Percentiles rank a stretch among this genome's conserved stretches.
phyloP scores from a whole-genome alignment of 2,113 vertebrate genomes.

The Tyto alba region DNA sequence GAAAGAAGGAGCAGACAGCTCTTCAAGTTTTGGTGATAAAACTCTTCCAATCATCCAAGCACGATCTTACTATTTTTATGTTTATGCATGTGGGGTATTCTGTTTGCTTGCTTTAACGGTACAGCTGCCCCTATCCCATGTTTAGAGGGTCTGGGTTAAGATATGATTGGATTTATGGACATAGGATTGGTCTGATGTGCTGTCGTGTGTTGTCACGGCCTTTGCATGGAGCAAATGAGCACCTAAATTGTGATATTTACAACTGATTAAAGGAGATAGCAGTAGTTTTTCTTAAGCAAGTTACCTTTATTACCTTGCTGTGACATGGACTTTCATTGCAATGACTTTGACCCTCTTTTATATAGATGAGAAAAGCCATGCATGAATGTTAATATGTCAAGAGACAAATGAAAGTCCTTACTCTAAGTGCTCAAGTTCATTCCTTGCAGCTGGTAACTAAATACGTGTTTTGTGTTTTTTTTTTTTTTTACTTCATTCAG shows the following conservation, averaged over 20 bases:
- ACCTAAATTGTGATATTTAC: not conserved
- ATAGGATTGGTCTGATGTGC: not conserved
- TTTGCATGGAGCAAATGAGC: not conserved
- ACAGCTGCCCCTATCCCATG: not conserved
- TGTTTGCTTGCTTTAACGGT: not conserved
- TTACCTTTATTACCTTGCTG: not conserved
- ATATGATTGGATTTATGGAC: not conserved
- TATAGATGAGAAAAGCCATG: not conserved
- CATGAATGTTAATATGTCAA: not conserved
- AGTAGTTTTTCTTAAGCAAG: not conserved
- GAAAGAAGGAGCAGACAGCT: not conserved
- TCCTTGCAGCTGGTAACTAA: not conserved
- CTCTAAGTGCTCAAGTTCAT: not conserved
- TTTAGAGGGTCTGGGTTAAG: not conserved
- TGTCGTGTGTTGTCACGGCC: not conserved
- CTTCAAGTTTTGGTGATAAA: not conserved
- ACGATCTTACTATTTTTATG: not conserved
- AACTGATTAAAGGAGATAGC: not conserved
- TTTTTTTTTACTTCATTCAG: not conserved
- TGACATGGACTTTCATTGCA: not conserved
- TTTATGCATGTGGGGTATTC: not conserved
- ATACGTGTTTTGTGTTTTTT: not conserved
- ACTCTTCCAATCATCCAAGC: not conserved
- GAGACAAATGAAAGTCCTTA: not conserved
- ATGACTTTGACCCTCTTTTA: not conserved